phyloP scores from a whole-genome alignment of 92 coral and sea anemone genomes.

The Heliopora coerulea region DNA sequence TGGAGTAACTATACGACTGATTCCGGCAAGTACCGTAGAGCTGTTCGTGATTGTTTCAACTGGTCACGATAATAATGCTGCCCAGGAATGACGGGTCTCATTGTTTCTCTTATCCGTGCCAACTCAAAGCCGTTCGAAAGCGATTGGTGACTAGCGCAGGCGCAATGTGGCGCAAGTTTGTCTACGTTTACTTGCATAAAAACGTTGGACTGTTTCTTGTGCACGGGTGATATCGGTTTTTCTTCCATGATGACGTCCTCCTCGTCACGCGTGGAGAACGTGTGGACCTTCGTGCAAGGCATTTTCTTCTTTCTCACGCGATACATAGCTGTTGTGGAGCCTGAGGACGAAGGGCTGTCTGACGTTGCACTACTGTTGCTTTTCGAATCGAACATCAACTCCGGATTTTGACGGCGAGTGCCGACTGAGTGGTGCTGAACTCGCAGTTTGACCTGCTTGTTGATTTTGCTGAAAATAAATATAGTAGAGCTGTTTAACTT shows the following conservation, averaged over 20 bases:
- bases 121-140: slow-evolving; percentile 51
- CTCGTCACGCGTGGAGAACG: slow-evolving; percentile 73
- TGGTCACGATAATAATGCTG: slow-evolving; percentile 37
- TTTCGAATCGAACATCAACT: slow-evolving; percentile 5
- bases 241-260: slow-evolving; percentile 87
- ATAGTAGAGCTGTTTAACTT: no score
- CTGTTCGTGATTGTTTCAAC: slow-evolving; percentile 46
- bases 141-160: slow-evolving; percentile 54
- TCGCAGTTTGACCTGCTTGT: slow-evolving; percentile 35
- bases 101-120: slow-evolving; percentile 52
- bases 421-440: slow-evolving; percentile 1
- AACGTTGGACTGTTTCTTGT: slow-evolving; percentile 52
- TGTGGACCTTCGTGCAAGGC: slow-evolving; percentile 80
- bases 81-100: slow-evolving; percentile 51
- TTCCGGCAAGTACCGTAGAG: slow-evolving; percentile 74
- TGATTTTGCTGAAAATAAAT: slow-evolving; percentile 46
- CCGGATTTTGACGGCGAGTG: slow-evolving; percentile 29
- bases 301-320: slow-evolving; percentile 78
- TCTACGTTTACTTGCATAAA: slow-evolving; percentile 77
- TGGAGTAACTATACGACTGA: slow-evolving; percentile 69
- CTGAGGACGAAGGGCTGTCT: slow-evolving; percentile 43
- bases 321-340: slow-evolving; percentile 46
- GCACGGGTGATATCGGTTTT: slow-evolving; percentile 66
- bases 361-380: slow-evolving; percentile 5
- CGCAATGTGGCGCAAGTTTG: slow-evolving; percentile 66